phyloP scores from a whole-genome alignment of 2,888 invertebrate genomes.

The Pharmacophagus antenor region DNA sequence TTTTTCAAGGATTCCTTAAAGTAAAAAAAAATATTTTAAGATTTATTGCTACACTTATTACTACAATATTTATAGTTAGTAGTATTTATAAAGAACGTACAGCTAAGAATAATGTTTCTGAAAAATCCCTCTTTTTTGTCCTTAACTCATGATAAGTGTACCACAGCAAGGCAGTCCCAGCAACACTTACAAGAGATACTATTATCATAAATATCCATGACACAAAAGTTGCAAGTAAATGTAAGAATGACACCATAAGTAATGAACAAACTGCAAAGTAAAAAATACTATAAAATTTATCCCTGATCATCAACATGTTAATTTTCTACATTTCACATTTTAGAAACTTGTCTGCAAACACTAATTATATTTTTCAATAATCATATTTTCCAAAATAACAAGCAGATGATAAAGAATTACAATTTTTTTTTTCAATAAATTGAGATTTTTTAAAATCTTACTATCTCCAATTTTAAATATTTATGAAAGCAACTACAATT shows the following conservation, averaged over 20 bases:
- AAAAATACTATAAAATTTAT: slow-evolving; percentile 4
- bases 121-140: slow-evolving; percentile 70
- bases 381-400: too few species aligned
- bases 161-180: slow-evolving; percentile 91
- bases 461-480: too few species aligned
- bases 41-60: slow-evolving; percentile 1
- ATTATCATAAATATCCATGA: slow-evolving; percentile 93
- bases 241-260: slow-evolving; percentile 90
- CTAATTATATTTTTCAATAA: too few species aligned
- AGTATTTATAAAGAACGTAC: slow-evolving; percentile 49
- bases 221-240: slow-evolving; percentile 90
- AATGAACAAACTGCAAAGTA: slow-evolving; percentile 88
- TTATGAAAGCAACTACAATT: too few species aligned
- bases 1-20: slow-evolving; percentile 91
- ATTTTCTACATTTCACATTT: too few species aligned
- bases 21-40: slow-evolving; percentile 42
- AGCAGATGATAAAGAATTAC: too few species aligned
- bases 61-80: not conserved
- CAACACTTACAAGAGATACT: slow-evolving; percentile 87
- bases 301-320: not conserved
- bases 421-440: too few species aligned
- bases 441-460: too few species aligned
- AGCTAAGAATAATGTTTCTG: slow-evolving; percentile 54
- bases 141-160: slow-evolving; percentile 91
- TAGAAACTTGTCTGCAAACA: too few species aligned